Percentiles rank a stretch among this genome's conserved stretches.
Evolutionary conservation across 2,888 invertebrate species (phyloP).

Genomic region (Tachina grossa): DNA sequence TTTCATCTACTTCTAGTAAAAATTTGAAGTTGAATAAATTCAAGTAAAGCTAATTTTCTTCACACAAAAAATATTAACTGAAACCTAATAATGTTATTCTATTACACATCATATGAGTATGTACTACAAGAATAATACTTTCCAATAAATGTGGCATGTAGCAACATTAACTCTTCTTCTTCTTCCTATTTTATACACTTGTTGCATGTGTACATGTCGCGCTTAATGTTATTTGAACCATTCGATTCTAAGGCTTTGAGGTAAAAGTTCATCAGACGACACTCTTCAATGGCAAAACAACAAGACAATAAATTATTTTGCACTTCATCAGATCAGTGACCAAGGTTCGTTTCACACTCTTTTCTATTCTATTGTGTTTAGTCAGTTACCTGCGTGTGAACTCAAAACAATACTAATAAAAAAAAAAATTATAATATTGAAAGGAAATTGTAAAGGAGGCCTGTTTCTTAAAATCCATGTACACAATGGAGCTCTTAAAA

Average conservation of each 20-base stretch:
- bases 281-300: conserved; percentile 27
- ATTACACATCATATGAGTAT: not conserved
- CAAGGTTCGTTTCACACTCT: conserved; percentile 21
- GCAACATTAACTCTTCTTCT: conserved; percentile 15
- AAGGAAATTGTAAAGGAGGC: conserved; percentile 49
- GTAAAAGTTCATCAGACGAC: conserved; percentile 58
- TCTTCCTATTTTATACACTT: not conserved
- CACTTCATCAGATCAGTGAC: conserved; percentile 37
- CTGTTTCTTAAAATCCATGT: conserved; percentile 9
- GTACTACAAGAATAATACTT: not conserved
- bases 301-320: not conserved
- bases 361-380: conserved; percentile 18
- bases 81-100: conserved; percentile 33
- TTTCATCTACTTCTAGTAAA: not conserved
- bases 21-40: not conserved
- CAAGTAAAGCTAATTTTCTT: not conserved
- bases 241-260: conserved; percentile 3
- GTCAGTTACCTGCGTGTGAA: conserved; percentile 34
- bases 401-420: not conserved
- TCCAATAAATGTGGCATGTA: not conserved
- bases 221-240: not conserved
- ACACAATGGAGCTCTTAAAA: conserved; percentile 11
- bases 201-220: not conserved
- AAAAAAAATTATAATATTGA: not conserved
- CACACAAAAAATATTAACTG: not conserved